Evolutionary conservation across 2,113 vertebrate genomes (phyloP), one percentile per base, ranked within the genome.

Genomic region (Coptodon bakossiorum): DNA sequence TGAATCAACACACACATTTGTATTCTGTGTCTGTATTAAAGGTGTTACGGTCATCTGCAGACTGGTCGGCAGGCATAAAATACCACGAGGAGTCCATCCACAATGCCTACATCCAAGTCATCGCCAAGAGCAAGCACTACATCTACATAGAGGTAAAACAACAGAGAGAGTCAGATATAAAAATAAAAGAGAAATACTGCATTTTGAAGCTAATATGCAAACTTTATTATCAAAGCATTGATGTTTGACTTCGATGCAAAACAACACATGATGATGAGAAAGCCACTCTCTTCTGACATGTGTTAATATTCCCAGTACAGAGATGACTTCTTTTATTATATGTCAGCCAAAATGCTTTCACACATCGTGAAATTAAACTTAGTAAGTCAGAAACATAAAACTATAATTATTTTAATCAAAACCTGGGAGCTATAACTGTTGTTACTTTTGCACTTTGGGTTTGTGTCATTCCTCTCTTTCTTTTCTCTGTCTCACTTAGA

Each of bases 1-100:
- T 0, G 4, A 36, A 9, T 29, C 34, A 16, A 14, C 10, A 38
- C 4, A 16, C 48, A 68, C 6, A 31, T 50, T 8, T 7, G 9
- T 34, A 59, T 29, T 63, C 3, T 43, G 1, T 56, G 2, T 81
- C 2, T 87, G 34, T 89, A 6, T 63, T 3, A 22, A 48, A 99
- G 99, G 96, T 98, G 84, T 91, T 99, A 89, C 97, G 98, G 11
- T 99, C 98, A 3, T 96, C 98, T 43, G 95, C 98, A 29, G 99
- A 99, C 88, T 99, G 99, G 99, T 99, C 99, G 0, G 98, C 98
- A 0, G 99, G 99, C 27, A 99, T 99, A 29, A 99, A 99, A 87
- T 97, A 99, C 95, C 97, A 99, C 0, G 99, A 99, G 91, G 98
- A 99, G 87, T 99, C 99, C 88, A 99, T 99, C 95, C 98, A 99